These are phyloP conservation scores for Choloepus hoffmanni DNA, from an alignment of 2,113 vertebrate species.

Conservation along the genomic window DNA sequence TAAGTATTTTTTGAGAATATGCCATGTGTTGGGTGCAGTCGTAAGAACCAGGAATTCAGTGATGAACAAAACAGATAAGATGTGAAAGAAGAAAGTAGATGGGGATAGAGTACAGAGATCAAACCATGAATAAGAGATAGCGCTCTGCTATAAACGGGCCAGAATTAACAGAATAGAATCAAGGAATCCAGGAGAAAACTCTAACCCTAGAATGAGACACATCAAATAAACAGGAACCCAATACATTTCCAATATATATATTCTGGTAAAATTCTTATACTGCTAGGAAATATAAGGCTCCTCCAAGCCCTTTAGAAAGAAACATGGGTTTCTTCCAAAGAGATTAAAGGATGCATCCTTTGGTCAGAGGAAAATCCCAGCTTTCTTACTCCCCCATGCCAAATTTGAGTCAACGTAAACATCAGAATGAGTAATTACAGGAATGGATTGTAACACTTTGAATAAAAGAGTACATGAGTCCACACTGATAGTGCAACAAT, in stretches of 20 bases:
- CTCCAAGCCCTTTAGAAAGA: background rate
- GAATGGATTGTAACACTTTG: background rate
- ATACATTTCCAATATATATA: too few relatives aligned
- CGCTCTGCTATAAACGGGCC: background rate
- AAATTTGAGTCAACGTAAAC: background rate
- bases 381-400: background rate
- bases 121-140: background rate
- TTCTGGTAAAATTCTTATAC: background rate
- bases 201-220: background rate
- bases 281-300: background rate
- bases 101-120: background rate
- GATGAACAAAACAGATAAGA: background rate
- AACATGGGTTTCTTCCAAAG: background rate
- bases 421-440: background rate
- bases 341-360: background rate
- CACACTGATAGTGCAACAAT: background rate
- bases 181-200: background rate
- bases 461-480: background rate
- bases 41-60: background rate
- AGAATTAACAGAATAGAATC: slow-evolving; percentile 8
- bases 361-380: background rate
- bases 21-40: background rate
- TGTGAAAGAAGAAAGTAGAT: background rate
- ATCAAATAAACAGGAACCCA: background rate
- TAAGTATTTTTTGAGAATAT: background rate